Percentiles rank a stretch among this genome's conserved stretches.
These are phyloP conservation scores for Grammomys dolichurus DNA, from an alignment of 2,113 vertebrate species.

Conservation along the genomic window DNA sequence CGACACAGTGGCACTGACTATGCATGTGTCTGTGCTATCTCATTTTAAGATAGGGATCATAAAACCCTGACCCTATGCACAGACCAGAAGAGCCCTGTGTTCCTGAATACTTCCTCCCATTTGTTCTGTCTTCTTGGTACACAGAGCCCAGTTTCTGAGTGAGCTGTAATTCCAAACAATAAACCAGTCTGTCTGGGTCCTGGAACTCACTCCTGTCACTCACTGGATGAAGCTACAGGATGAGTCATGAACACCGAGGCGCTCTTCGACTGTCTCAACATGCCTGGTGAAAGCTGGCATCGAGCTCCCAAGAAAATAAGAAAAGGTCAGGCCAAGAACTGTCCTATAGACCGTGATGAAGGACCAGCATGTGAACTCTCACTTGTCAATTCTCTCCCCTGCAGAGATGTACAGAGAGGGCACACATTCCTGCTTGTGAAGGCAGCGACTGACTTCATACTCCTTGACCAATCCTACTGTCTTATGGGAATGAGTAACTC, in stretches of 20 bases:
- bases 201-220: neutral
- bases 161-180: neutral
- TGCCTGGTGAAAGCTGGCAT: neutral
- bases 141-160: slow-evolving; percentile 33
- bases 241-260: neutral
- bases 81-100: neutral
- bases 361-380: neutral
- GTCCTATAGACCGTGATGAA: neutral
- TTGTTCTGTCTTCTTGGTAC: neutral
- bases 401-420: neutral
- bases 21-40: neutral
- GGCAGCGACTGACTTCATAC: neutral
- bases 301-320: neutral
- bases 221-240: neutral
- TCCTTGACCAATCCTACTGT: neutral
- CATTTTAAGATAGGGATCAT: neutral
- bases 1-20: too few relatives aligned
- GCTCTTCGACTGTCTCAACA: neutral
- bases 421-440: neutral
- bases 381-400: neutral
- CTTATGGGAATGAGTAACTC: neutral
- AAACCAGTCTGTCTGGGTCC: neutral
- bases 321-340: neutral
- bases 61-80: neutral
- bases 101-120: neutral